phyloP scores from a whole-genome alignment of 2,113 vertebrate genomes.

The Microtus ochrogaster region DNA sequence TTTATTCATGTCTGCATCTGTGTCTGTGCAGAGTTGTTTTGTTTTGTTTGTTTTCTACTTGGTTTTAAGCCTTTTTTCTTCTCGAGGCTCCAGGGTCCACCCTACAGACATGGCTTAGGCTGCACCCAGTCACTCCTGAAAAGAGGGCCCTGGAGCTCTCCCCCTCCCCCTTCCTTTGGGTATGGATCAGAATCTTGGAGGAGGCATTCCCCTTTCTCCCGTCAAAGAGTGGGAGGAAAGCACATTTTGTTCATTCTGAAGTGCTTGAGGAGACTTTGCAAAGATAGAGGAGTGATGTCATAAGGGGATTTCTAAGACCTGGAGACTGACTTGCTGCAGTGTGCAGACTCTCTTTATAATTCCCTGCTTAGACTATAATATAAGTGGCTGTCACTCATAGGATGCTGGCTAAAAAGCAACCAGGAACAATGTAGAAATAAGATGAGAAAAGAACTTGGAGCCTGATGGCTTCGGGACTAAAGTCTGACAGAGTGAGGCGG shows the following conservation, averaged over 20 bases:
- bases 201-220: not conserved
- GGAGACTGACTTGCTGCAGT: not conserved
- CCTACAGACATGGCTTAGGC: not conserved
- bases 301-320: constrained; percentile 22
- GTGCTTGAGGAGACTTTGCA: not conserved
- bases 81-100: not conserved
- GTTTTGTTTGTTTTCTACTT: constrained; percentile 64
- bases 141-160: not conserved
- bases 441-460: not conserved
- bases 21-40: constrained; percentile 52
- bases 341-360: not conserved
- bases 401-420: not conserved
- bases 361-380: not conserved
- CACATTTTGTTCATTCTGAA: not conserved
- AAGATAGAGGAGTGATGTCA: not conserved
- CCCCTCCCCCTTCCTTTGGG: not conserved
- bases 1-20: constrained; percentile 65
- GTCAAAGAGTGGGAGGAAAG: not conserved
- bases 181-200: not conserved
- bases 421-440: not conserved
- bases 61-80: constrained; percentile 47
- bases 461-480: not conserved
- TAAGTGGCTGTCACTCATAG: not conserved
- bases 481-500: not conserved
- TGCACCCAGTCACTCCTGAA: not conserved